Base-by-base conservation (phyloP, 1,140 invertebrate species). In the Hyposmocoma kahamanoa region DNA sequence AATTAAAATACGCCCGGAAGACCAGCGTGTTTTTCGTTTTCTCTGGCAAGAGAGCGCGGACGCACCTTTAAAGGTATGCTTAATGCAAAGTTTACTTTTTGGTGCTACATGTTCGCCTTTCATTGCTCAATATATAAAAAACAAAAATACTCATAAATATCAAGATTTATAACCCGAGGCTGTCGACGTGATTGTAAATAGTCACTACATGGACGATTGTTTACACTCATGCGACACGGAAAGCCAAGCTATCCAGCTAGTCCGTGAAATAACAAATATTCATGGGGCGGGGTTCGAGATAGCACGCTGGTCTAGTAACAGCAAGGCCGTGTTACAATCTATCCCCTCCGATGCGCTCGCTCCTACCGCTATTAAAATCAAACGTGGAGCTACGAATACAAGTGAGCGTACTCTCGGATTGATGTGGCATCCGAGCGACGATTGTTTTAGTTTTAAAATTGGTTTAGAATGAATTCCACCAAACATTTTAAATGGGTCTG, bases 171-270 rank as follows among this genome's bases (percentile, higher is more conserved):
- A 49, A 36, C 74, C 72, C 0, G 47, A 53, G 28, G 70, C 77
- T 2, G 56, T 47, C 1, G 20, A 59, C 0, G 67, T 64, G 0
- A 67, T 81, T 3, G 26, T 57, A 2, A 36, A 66, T 2, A 56
- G 69, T 36, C 71, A 70, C 50, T 84, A 77, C 42, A 80, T 80
- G 64, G 76, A 82, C 36, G 76, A 84, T 53, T 84, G 60, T 47
- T 44, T 79, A 3, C 55, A 72, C 42, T 63, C 60, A 19, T 74
- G 19, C 18, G 21, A 42, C 6, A 32, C 10, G 2, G 43, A 28
- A 13, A 21, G 13, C 10, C 21, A 55, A 1, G 57, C 62, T 3
- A 47, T 53, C 11, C 17, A 53, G 34, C 45, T 59, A 49, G 11
- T 56, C 0, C 22, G 20, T 1, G 47, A 62, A 4, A 46, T 58